Base-by-base conservation (phyloP, 2,113 vertebrate species). In the Sturnira hondurensis region DNA sequence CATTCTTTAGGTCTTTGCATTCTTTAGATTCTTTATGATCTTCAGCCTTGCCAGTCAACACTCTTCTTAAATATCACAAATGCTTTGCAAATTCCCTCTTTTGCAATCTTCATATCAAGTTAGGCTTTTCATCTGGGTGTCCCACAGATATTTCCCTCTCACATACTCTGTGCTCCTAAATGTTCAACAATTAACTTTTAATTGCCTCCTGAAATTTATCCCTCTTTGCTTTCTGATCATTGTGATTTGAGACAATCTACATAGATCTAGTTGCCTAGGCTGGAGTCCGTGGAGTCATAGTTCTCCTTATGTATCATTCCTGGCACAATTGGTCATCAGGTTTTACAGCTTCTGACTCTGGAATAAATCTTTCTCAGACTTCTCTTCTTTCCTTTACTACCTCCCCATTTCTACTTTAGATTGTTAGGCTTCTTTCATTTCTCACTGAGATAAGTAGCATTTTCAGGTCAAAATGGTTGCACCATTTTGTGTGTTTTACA, bases 171-270 rank as follows among this genome's bases (percentile, higher is more conserved):
- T 82, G 43, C 33, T 93, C 81, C 73, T 71, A 82, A 77, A 86
- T 81, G 81, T 61, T 90, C 87, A 81, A 43, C 26, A 43, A 76
- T 85, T 96, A 88, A 85, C 41, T 96, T 93, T 91, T 89, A 90
- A 95, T 63, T 92, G 70, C 36, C 13, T 88, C 54, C 50, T 92
- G 20, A 33, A 89, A 84, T 97, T 93, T 91, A 70, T 86, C 17
- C 31, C 16, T 65, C 58, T 89, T 96, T 93, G 45, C 80, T 33
- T 67, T 97, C 68, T 80, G 93, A 94, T 58, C 92, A 33, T 76
- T 88, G 10, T 80, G 41, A 96, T 95, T 93, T 95, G 31, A 90
- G 94, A 65, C 16, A 45, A 41, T 89, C 56, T 86, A 14, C 68
- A 52, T 36, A 91, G 84, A 76, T 71, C 5, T 63, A 70, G 73